Evolutionary conservation across 2,797 vertebrate genomes (phyloP).

Genomic region (Tokudaia tokunoshimensis): DNA sequence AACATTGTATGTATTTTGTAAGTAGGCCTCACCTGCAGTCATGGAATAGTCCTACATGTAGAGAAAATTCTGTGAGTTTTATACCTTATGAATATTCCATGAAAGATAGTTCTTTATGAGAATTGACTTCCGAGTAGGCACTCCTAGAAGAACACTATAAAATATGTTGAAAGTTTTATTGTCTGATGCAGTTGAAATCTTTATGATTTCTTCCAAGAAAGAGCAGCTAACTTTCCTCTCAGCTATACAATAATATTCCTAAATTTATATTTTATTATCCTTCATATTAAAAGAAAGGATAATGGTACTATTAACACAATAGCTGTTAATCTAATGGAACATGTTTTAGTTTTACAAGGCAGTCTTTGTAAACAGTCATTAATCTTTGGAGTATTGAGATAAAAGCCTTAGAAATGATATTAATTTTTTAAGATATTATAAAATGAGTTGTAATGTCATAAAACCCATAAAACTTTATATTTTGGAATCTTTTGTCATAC

Average conservation of each 20-base stretch:
- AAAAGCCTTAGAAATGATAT: constrained; percentile 70
- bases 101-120: constrained; percentile 32
- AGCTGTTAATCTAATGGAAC: constrained; percentile 70
- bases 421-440: constrained; percentile 68
- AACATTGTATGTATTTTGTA: constrained; percentile 14
- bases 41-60: neutral
- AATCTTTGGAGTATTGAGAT: constrained; percentile 67
- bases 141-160: constrained; percentile 57
- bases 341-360: constrained; percentile 66
- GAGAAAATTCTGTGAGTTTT: constrained; percentile 44
- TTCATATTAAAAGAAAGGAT: constrained; percentile 74
- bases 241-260: constrained; percentile 45
- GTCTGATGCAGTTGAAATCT: constrained; percentile 33
- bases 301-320: constrained; percentile 66
- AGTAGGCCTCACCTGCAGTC: neutral
- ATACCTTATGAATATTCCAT: constrained; percentile 18
- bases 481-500: constrained; percentile 47
- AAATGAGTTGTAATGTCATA: constrained; percentile 68
- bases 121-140: neutral
- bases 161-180: constrained; percentile 67
- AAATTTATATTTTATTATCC: constrained; percentile 76
- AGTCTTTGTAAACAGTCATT: constrained; percentile 73
- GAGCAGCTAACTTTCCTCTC: constrained; percentile 43
- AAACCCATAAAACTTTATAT: constrained; percentile 44
- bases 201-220: constrained; percentile 9